Evolutionary conservation across 2,113 vertebrate genomes (phyloP), one percentile per base, ranked within the genome.

Genomic region (Rhabdornis inornatus): DNA sequence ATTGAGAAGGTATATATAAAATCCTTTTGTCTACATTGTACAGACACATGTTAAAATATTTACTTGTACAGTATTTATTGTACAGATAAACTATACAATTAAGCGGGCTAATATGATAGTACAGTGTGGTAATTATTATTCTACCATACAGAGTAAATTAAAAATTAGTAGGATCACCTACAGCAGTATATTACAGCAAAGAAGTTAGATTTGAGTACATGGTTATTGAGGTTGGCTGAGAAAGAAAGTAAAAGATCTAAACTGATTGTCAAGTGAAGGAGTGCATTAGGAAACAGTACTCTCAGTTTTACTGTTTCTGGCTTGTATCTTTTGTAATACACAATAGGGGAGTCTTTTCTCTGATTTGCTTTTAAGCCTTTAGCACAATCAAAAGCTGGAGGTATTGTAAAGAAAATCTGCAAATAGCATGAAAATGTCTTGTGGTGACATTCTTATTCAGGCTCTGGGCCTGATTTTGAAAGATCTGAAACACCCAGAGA

Each of bases 331-430:
- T 95, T 96, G 90, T 97, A 91, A 88, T 77, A 83, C 94, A 95
- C 91, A 94, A 95, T 95, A 91, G 93, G 82, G 71, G 42, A 96
- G 78, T 86, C 78, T 96, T 94, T 88, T 59, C 93, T 77, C 78
- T 97, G 96, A 97, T 95, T 95, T 95, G 91, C 93, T 97, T 95
- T 93, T 96, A 97, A 95, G 92, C 82, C 90, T 95, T 93, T 86
- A 90, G 92, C 90, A 94, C 93, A 95, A 93, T 96, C 94, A 93
- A 93, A 94, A 95, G 59, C 93, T 94, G 87, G 64, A 90, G 60
- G 78, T 91, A 95, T 95, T 96, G 95, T 95, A 91, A 81, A 92
- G 95, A 94, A 95, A 95, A 97, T 95, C 94, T 95, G 90, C 85
- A 97, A 96, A 96, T 94, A 91, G 60, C 93, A 80, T 47, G 85